Evolutionary conservation across 2,113 vertebrate species (phyloP).

Genomic region (Erythrolamprus reginae): DNA sequence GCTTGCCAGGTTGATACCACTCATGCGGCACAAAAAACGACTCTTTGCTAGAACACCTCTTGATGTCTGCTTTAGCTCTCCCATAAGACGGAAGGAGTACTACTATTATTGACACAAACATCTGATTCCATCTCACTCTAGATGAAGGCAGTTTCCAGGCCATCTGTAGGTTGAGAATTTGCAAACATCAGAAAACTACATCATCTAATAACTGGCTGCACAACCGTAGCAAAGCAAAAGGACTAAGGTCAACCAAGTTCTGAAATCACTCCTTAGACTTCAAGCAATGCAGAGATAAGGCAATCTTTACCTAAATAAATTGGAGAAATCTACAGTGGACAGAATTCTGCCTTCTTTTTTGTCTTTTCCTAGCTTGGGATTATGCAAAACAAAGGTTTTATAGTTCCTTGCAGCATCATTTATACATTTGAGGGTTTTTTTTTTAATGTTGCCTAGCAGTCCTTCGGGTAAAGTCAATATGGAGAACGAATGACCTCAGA

Average conservation of each 20-base stretch:
- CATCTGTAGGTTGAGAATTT: background rate
- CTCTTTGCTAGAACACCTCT: background rate
- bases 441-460: background rate
- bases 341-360: background rate
- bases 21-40: background rate
- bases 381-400: background rate
- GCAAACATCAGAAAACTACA: background rate
- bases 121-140: background rate
- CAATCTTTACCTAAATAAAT: background rate
- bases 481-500: background rate
- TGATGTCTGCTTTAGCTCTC: background rate
- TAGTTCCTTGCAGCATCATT: background rate
- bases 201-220: background rate
- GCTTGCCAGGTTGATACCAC: background rate
- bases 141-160: background rate
- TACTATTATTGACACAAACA: background rate
- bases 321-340: background rate
- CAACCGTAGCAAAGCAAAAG: background rate
- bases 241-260: background rate
- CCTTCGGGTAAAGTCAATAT: background rate
- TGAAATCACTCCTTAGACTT: background rate
- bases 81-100: background rate
- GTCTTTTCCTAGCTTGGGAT: background rate
- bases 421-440: background rate
- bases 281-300: background rate